Evolutionary conservation across 2,113 vertebrate species (phyloP).

Genomic region (Phylloscopus trochiloides): DNA sequence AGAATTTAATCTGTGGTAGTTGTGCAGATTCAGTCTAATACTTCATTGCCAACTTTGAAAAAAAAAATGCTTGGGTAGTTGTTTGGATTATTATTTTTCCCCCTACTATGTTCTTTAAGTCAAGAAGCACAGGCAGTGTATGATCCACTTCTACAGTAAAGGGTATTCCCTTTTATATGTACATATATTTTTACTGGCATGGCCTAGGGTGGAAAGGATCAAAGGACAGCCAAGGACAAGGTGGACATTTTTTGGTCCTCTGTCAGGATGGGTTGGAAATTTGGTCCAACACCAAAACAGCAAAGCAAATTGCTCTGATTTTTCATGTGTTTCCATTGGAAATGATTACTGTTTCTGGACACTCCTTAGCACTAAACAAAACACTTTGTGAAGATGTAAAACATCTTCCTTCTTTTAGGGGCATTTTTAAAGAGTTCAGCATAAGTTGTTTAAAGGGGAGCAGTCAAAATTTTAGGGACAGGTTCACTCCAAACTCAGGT

Average conservation of each 20-base stretch:
- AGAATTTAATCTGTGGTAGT: background rate
- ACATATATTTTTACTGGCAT: background rate
- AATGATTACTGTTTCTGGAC: background rate
- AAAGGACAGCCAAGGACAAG: background rate
- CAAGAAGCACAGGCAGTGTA: background rate
- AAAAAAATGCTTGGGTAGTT: background rate
- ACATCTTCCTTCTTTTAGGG: background rate
- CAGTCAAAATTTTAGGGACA: background rate
- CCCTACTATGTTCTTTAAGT: rapidly evolving
- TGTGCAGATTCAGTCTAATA: background rate
- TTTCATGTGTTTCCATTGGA: background rate
- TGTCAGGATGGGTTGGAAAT: background rate
- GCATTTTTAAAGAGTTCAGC: background rate
- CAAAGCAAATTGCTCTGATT: background rate
- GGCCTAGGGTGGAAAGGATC: background rate
- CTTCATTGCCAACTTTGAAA: background rate
- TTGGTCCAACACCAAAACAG: background rate
- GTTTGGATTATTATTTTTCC: rapidly evolving
- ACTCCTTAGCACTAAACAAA: background rate
- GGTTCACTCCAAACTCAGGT: background rate
- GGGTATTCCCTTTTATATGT: background rate
- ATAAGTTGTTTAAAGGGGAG: background rate
- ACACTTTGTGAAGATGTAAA: background rate
- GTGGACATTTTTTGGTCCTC: background rate
- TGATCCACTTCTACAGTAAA: background rate